These are phyloP conservation scores for Clarias batrachus DNA, from an alignment of 2,113 vertebrate species.

Conservation along the genomic window DNA sequence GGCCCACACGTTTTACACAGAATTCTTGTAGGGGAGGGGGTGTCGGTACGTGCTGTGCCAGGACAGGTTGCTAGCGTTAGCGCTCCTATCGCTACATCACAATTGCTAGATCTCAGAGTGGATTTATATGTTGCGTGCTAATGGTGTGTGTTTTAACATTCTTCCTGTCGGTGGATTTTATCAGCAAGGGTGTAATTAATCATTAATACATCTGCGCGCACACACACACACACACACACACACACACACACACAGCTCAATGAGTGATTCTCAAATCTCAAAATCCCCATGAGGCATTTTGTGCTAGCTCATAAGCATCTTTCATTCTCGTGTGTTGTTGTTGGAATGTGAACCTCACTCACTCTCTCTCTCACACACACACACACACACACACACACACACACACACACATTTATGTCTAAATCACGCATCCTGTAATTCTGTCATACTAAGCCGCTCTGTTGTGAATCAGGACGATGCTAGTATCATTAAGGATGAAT, in stretches of 20 bases:
- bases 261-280: neutral
- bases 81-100: neutral
- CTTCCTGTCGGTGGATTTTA: neutral
- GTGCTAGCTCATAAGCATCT: neutral
- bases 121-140: neutral
- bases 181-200: slow-evolving; percentile 1
- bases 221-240: neutral
- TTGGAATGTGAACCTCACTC: neutral
- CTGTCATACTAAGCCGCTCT: neutral
- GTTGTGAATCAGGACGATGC: neutral
- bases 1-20: slow-evolving; percentile 21
- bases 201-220: neutral
- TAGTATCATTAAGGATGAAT: neutral
- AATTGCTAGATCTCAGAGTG: neutral
- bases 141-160: neutral
- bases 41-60: neutral
- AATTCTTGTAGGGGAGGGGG: neutral
- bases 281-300: neutral
- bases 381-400: neutral
- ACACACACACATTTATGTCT: neutral
- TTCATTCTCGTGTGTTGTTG: neutral
- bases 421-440: neutral
- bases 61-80: neutral
- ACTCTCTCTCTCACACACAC: neutral
- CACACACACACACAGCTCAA: neutral